Conservation (phyloP, 2,888 invertebrate genomes). For the Trissoscelio sp. region DNA sequence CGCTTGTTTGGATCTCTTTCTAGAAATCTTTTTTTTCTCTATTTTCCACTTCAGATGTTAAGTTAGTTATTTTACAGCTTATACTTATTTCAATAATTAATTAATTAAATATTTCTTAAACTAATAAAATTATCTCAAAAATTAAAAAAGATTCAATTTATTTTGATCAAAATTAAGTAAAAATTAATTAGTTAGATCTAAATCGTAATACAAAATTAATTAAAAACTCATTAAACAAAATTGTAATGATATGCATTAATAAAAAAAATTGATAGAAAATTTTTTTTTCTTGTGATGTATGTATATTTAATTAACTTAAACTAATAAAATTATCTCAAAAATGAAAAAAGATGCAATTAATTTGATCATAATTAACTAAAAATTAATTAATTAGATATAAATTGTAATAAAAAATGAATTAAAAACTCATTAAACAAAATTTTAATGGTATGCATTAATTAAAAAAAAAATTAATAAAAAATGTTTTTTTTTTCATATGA, state of each 20-base stretch:
- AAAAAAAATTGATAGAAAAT: slow-evolving; percentile 8
- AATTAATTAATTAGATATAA: neutral
- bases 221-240: neutral
- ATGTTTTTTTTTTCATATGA: neutral
- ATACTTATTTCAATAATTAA: no score
- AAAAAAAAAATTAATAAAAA: slow-evolving; percentile 12
- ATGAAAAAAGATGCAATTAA: no score
- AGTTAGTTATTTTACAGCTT: no score
- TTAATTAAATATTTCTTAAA: no score
- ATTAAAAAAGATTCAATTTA: no score
- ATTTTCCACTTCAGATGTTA: no score
- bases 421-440: neutral
- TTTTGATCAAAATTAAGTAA: no score
- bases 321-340: no score
- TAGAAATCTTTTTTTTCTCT: slow-evolving; percentile 20
- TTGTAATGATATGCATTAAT: neutral
- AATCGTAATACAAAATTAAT: neutral
- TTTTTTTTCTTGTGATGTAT: slow-evolving; percentile 10
- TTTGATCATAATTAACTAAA: no score
- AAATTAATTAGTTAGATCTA: neutral
- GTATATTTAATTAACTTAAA: slow-evolving; percentile 65
- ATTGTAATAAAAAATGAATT: neutral
- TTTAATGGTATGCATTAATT: neutral
- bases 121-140: no score
- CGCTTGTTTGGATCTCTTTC: slow-evolving; percentile 9